Evolutionary conservation across 2,113 vertebrate species (phyloP).

Genomic region (Rattus norvegicus): GRCr8 NC_086019.1:24985501-24986000

Average conservation of each 20-base stretch:
- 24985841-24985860: background rate
- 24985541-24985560: background rate
- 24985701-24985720: background rate
- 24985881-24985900: background rate
- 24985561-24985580: background rate
- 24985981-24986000: background rate
- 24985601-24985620: background rate
- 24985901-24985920: background rate
- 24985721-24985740: background rate
- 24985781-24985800: background rate
- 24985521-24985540: background rate
- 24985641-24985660: background rate
- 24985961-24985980: background rate
- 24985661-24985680: fast-evolving
- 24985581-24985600: background rate
- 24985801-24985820: background rate
- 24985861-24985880: background rate
- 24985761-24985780: background rate
- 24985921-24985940: background rate
- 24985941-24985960: background rate
- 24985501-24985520: background rate
- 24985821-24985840: background rate
- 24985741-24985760: background rate
- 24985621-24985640: background rate
- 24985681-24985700: background rate